Percentiles rank a stretch among this genome's conserved stretches.
Conservation (phyloP, 2,113 vertebrate genomes). For the Alaudala cheleensis region DNA sequence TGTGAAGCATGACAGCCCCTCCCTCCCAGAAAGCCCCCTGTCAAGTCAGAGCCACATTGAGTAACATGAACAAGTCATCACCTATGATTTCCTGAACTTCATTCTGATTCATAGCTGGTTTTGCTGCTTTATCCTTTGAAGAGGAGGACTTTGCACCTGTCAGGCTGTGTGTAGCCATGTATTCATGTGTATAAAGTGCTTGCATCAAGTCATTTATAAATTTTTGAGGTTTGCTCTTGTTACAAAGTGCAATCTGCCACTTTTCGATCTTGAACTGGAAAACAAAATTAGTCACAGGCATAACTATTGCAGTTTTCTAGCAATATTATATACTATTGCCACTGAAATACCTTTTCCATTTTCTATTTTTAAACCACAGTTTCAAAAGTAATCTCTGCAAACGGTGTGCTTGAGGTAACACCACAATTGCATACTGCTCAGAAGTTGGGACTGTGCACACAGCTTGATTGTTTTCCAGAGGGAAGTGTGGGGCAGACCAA, state of each 20-base stretch:
- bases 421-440: background rate
- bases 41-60: background rate
- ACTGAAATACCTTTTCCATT: background rate
- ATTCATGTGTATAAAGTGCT: slow-evolving; percentile 77
- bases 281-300: slow-evolving; percentile 36
- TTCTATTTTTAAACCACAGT: background rate
- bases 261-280: slow-evolving; percentile 81
- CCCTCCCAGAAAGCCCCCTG: slow-evolving; percentile 1
- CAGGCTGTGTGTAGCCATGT: slow-evolving; percentile 79
- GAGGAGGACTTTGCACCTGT: slow-evolving; percentile 78
- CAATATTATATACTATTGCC: background rate
- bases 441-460: background rate
- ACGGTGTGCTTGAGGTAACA: background rate
- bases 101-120: slow-evolving; percentile 80
- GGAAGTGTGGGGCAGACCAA: background rate
- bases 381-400: background rate
- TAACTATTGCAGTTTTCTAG: background rate
- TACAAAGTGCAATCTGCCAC: slow-evolving; percentile 79
- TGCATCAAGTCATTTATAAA: slow-evolving; percentile 82
- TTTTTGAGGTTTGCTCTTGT: slow-evolving; percentile 80
- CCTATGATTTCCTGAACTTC: slow-evolving; percentile 82
- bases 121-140: slow-evolving; percentile 75
- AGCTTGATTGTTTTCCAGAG: background rate
- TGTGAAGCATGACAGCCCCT: background rate
- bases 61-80: slow-evolving; percentile 38